Percentiles rank a stretch among this genome's conserved stretches.
Evolutionary conservation across 2,113 vertebrate species (phyloP).

Genomic region (Spea bombifrons): DNA sequence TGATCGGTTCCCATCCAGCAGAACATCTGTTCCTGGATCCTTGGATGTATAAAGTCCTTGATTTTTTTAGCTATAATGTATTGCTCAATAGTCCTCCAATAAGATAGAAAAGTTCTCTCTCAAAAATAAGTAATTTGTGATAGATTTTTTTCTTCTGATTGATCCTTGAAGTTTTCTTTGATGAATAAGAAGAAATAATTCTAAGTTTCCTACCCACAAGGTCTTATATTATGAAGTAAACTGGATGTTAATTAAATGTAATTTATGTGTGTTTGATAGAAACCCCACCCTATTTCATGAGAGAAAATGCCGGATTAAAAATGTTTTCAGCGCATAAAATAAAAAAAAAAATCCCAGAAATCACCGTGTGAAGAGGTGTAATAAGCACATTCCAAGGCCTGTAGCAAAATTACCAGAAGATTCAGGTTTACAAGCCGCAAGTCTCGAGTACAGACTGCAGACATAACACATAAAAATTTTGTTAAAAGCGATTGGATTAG

Average conservation of each 20-base stretch:
- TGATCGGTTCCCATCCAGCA: too few species aligned
- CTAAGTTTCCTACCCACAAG: background rate
- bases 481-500: conserved; percentile 30
- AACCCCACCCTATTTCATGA: conserved; percentile 57
- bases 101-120: too few species aligned
- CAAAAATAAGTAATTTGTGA: too few species aligned
- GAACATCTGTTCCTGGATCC: too few species aligned
- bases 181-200: too few species aligned
- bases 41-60: too few species aligned
- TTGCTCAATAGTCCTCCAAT: too few species aligned
- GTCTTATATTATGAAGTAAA: conserved; percentile 18
- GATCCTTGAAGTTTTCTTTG: too few species aligned
- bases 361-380: conserved; percentile 59
- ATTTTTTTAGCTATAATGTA: too few species aligned
- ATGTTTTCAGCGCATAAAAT: conserved; percentile 57
- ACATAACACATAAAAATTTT: conserved; percentile 32
- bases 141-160: too few species aligned
- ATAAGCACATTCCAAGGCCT: conserved; percentile 54
- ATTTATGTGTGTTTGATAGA: conserved; percentile 50
- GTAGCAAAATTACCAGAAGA: conserved; percentile 54
- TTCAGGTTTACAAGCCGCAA: conserved; percentile 56
- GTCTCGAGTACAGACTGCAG: conserved; percentile 40
- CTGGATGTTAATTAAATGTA: conserved; percentile 53
- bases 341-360: conserved; percentile 28
- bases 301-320: conserved; percentile 63